Evolutionary conservation across 2,888 invertebrate genomes (phyloP).

Genomic region (Lithophane ornitopus): DNA sequence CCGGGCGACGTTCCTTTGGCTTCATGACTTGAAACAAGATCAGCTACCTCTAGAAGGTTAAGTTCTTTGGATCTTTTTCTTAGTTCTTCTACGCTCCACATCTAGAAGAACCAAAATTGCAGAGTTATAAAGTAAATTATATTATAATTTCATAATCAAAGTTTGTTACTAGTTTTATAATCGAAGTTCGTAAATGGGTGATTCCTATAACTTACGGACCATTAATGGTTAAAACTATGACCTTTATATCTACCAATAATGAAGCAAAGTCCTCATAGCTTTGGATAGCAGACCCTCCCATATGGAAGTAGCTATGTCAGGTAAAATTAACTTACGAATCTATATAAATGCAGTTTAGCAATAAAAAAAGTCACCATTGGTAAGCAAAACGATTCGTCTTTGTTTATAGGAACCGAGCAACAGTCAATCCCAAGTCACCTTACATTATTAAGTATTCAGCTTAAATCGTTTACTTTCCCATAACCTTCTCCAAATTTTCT

Average conservation of each 20-base stretch:
- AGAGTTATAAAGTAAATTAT: neutral
- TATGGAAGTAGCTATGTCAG: too few species aligned
- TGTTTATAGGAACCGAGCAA: too few species aligned
- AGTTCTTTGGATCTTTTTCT: slow-evolving; percentile 93
- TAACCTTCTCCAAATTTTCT: neutral
- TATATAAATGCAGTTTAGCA: too few species aligned
- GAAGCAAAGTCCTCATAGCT: too few species aligned
- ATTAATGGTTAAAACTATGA: too few species aligned
- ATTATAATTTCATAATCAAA: too few species aligned
- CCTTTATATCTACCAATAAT: too few species aligned
- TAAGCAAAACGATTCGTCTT: too few species aligned
- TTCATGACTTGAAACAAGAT: slow-evolving; percentile 80
- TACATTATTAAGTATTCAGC: neutral
- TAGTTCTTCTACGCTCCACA: slow-evolving; percentile 94
- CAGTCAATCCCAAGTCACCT: neutral
- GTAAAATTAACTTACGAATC: too few species aligned
- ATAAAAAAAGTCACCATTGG: too few species aligned
- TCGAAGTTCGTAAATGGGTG: neutral
- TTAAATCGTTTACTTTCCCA: neutral
- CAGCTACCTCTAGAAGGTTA: slow-evolving; percentile 90
- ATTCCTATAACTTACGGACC: too few species aligned
- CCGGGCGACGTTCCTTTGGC: slow-evolving; percentile 78
- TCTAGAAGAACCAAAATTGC: slow-evolving; percentile 70
- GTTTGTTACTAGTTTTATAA: neutral
- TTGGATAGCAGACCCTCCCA: too few species aligned